These are phyloP conservation scores for Hephaestus fuliginosus DNA, from an alignment of 2,797 vertebrate genomes.

Conservation along the genomic window DNA sequence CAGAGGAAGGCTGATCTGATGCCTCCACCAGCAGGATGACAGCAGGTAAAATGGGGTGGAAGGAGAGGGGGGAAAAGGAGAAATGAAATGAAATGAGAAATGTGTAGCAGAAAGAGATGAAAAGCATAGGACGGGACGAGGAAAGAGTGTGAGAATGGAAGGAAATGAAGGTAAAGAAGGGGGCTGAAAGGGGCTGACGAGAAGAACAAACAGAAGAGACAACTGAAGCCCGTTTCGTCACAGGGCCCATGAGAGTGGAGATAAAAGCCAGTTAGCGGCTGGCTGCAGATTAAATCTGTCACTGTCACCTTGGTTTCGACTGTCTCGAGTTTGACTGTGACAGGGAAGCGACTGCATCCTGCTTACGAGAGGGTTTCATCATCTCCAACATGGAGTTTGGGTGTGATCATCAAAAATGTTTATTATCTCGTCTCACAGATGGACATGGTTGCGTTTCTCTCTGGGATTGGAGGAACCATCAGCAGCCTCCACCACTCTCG, in stretches of 20 bases:
- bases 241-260: conserved; percentile 40
- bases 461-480: neutral
- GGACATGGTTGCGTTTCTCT: neutral
- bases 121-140: too few species aligned
- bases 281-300: conserved; percentile 55
- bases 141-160: neutral
- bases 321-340: conserved; percentile 31
- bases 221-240: conserved; percentile 44
- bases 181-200: neutral
- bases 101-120: neutral
- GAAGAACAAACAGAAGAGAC: conserved; percentile 16
- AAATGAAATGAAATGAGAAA: too few species aligned
- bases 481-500: neutral
- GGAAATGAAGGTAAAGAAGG: neutral
- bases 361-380: conserved; percentile 62
- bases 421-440: neutral
- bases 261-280: conserved; percentile 55
- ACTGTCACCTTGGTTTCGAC: conserved; percentile 45
- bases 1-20: too few species aligned
- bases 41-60: too few species aligned
- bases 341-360: conserved; percentile 33
- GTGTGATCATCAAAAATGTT: conserved; percentile 35
- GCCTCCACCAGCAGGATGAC: too few species aligned
- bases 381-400: conserved; percentile 25
- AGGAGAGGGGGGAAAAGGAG: too few species aligned